A percentile compares a stretch with the other conserved stretches of the same genome.
Evolutionary conservation across 2,888 invertebrate species (phyloP).

Genomic region (Kryphioiulus occultus): DNA sequence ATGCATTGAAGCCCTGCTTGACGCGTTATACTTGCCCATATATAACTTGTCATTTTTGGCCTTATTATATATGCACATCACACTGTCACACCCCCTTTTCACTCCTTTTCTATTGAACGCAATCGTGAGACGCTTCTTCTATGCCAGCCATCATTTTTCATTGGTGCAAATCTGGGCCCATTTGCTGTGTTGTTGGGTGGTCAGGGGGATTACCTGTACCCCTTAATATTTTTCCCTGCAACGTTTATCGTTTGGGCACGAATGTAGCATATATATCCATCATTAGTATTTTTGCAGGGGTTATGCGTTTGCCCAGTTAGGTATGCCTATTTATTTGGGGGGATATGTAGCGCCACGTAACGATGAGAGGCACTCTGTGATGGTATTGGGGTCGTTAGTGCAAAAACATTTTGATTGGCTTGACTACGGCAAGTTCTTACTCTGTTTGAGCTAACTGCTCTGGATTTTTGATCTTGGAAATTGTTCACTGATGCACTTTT

Average conservation of each 20-base stretch:
- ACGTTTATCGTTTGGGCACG: slow-evolving; percentile 24
- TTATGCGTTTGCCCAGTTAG: background rate
- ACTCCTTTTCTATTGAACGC: slow-evolving; percentile 30
- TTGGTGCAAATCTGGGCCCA: background rate
- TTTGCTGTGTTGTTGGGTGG: background rate
- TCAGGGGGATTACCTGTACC: background rate
- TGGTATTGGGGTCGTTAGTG: background rate
- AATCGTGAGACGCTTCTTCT: slow-evolving; percentile 32
- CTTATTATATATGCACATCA: slow-evolving; percentile 44
- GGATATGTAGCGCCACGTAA: background rate
- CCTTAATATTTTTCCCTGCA: background rate
- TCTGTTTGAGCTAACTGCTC: no score
- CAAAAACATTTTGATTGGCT: background rate
- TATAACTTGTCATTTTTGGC: slow-evolving; percentile 47
- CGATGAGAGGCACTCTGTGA: background rate
- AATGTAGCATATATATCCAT: slow-evolving; percentile 11
- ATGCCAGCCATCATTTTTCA: slow-evolving; percentile 18
- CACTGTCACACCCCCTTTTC: slow-evolving; percentile 45
- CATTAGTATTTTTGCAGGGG: background rate
- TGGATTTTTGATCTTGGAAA: no score
- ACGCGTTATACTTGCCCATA: slow-evolving; percentile 45
- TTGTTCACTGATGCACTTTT: no score
- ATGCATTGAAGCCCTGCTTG: slow-evolving; percentile 33
- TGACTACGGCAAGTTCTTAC: background rate
- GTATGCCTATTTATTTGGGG: background rate